Conservation (phyloP, 2,113 vertebrate genomes). For the Rhipidura dahli region DNA sequence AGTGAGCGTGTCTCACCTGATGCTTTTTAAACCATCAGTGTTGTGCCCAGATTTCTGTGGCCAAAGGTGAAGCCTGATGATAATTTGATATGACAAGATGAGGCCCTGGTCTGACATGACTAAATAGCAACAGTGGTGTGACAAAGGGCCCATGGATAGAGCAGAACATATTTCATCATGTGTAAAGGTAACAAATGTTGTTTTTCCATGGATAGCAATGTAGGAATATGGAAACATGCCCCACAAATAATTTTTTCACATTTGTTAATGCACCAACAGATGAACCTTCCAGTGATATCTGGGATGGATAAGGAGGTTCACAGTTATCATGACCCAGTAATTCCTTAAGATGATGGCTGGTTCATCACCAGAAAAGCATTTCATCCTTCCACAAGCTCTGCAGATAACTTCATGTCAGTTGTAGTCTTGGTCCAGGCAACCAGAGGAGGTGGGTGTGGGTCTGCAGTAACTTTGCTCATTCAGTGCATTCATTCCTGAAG, state of each 20-base stretch:
- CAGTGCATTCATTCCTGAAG: background rate
- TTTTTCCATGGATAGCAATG: background rate
- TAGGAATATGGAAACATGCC: background rate
- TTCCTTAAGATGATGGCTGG: background rate
- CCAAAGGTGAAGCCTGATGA: background rate
- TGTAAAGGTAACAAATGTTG: background rate
- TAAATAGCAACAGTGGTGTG: background rate
- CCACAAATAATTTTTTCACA: background rate
- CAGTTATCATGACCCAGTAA: background rate
- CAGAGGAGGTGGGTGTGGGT: background rate
- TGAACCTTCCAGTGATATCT: background rate
- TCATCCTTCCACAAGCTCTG: background rate
- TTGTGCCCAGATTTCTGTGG: background rate
- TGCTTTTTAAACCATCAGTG: background rate
- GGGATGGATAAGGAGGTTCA: background rate
- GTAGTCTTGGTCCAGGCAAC: background rate
- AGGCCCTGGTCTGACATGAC: background rate
- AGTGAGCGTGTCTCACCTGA: background rate
- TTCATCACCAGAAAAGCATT: background rate
- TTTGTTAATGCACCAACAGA: background rate
- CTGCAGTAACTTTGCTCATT: background rate
- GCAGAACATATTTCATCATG: background rate
- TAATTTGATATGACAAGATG: background rate
- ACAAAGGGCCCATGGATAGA: background rate
- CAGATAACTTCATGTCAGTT: background rate